Evolutionary conservation across 2,113 vertebrate genomes (phyloP).

Genomic region (Crotophaga sulcirostris): DNA sequence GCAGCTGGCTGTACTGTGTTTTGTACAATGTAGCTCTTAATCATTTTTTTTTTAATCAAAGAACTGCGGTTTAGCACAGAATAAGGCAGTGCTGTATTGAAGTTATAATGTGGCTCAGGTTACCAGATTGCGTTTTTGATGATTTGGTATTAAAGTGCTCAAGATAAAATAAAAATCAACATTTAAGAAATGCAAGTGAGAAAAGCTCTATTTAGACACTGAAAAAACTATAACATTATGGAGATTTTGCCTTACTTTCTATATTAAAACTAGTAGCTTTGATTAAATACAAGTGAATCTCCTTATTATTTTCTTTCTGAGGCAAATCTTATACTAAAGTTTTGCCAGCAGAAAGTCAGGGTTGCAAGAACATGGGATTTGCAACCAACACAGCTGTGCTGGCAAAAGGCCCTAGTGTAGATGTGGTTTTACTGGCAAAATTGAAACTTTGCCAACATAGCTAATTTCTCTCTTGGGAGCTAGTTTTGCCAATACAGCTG

Average conservation of each 20-base stretch:
- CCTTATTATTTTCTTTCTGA: slow-evolving; percentile 49
- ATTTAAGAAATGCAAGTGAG: slow-evolving; percentile 11
- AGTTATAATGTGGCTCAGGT: slow-evolving; percentile 41
- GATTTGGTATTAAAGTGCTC: slow-evolving; percentile 50
- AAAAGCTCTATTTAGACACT: background rate
- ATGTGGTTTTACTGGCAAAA: slow-evolving; percentile 34
- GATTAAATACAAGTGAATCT: background rate
- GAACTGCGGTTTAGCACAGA: slow-evolving; percentile 32
- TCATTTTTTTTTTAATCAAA: slow-evolving; percentile 45
- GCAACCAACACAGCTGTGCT: slow-evolving; percentile 63
- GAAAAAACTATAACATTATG: background rate
- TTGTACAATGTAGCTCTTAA: slow-evolving; percentile 62
- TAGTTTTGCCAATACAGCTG: slow-evolving; percentile 60
- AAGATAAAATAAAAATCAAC: slow-evolving; percentile 24
- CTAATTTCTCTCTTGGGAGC: slow-evolving; percentile 43
- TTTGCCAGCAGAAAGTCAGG: slow-evolving; percentile 40
- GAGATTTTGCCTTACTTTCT: slow-evolving; percentile 31
- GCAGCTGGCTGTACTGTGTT: slow-evolving; percentile 59
- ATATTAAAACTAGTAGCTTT: slow-evolving; percentile 13
- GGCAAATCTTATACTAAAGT: slow-evolving; percentile 20
- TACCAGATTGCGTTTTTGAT: slow-evolving; percentile 50
- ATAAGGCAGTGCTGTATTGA: slow-evolving; percentile 32
- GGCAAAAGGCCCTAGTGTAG: slow-evolving; percentile 50
- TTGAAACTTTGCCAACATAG: slow-evolving; percentile 48
- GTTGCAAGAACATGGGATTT: slow-evolving; percentile 51